Evolutionary conservation across 2,797 vertebrate genomes (phyloP), one percentile per base, ranked within the genome.

Genomic region (Phrynocephalus forsythii): DNA sequence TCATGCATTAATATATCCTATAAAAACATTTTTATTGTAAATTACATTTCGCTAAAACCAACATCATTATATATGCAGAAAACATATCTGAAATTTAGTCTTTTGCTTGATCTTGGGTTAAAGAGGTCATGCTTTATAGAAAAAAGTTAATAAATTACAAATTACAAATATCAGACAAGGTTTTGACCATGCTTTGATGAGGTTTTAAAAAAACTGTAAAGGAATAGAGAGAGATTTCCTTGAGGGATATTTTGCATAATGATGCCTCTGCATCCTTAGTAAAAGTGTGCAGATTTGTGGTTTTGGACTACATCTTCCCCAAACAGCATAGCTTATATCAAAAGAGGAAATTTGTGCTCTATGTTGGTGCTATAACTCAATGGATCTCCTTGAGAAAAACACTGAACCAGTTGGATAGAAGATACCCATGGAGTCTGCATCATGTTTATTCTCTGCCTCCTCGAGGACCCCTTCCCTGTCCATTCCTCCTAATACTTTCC

Each of bases 11-110:
- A 3, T 52, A 73, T 26, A 88, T 79, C 73, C 44, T 15, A 56
- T 87, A 84, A 38, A 83, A 80, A 10, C 18, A 24, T 72, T 83
- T 87, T 79, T 73, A 79, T 88, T 79, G 24, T 72, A 88, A 82
- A 89, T 69, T 60, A 69, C 13, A 30, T 10, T 78, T 86, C 9
- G 26, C 73, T 78, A 86, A 89, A 86, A 84, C 63, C 10, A 83
- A 82, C 5, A 56, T 73, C 1, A 69, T 15, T 50, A 50, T 78
- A 44, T 28, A 6, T 72, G 50, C 1, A 33, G n/a, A 85, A 79
- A 63, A 20, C 4, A 13, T 56, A 22, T 82, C 73, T 11, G 20
- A 87, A 69, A 33, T 79, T 48, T 26, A 60, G 33, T 63, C 28
- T 79, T 67, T 71, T 60, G n/a, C 33, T 66, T 88, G 87, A 79